Evolutionary conservation across 2,888 invertebrate species (phyloP).

Genomic region (Sphinx pinastri): DNA sequence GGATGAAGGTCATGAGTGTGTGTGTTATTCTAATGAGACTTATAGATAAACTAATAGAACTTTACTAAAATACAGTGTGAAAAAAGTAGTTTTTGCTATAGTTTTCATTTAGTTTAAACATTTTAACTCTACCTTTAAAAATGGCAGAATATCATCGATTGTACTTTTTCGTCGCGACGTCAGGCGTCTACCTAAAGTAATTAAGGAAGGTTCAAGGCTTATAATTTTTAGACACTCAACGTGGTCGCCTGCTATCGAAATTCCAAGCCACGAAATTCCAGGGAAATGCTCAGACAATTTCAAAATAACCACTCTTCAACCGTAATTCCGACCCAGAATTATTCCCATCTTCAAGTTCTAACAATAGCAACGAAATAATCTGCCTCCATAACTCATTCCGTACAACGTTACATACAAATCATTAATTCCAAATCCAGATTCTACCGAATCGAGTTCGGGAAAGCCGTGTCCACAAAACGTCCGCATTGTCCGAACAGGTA

Average conservation of each 20-base stretch:
- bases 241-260: not conserved
- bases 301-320: slow-evolving; percentile 6
- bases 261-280: not conserved
- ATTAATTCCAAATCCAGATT: slow-evolving; percentile 43
- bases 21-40: too few species aligned
- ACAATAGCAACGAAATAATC: slow-evolving; percentile 31
- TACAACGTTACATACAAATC: slow-evolving; percentile 38
- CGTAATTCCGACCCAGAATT: not conserved
- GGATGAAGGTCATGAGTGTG: too few species aligned
- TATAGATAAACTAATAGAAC: too few species aligned
- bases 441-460: slow-evolving; percentile 46
- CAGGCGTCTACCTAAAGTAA: too few species aligned
- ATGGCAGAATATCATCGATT: too few species aligned
- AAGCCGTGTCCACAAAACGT: slow-evolving; percentile 61
- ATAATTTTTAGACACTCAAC: not conserved
- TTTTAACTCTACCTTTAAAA: too few species aligned
- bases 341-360: not conserved
- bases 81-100: too few species aligned
- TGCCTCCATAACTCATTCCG: slow-evolving; percentile 32
- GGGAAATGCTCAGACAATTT: not conserved
- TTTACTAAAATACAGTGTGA: too few species aligned
- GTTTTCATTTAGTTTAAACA: too few species aligned
- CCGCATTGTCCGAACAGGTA: slow-evolving; percentile 74
- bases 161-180: too few species aligned
- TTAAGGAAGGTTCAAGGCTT: too few species aligned